phyloP scores from a whole-genome alignment of 1,140 invertebrate genomes.

The Sarcophaga peregrina region DNA sequence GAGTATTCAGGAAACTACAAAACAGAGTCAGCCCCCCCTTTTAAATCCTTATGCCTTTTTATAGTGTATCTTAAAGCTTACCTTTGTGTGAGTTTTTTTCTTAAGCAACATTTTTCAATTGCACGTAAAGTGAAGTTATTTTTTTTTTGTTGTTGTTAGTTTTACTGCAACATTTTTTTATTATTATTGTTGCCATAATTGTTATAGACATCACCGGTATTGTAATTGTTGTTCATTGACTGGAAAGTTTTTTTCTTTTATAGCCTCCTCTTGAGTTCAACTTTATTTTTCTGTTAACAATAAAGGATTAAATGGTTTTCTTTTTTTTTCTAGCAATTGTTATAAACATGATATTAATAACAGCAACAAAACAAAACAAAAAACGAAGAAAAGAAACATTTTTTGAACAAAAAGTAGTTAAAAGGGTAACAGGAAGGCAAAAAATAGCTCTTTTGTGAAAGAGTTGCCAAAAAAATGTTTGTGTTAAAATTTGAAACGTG shows the following conservation, averaged over 20 bases:
- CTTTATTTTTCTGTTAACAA: conserved; percentile 17
- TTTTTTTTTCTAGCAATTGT: conserved; percentile 9
- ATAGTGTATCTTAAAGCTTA: no score
- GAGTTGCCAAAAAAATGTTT: conserved; percentile 17
- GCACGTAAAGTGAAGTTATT: no score
- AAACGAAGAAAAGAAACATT: not conserved
- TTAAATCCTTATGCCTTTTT: no score
- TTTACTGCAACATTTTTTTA: not conserved
- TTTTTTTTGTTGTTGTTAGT: no score
- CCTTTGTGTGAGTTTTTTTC: no score
- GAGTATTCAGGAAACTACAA: no score
- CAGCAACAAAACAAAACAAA: not conserved
- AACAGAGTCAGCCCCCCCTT: no score
- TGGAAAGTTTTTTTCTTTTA: conserved; percentile 29
- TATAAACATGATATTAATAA: conserved; percentile 39
- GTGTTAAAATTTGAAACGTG: conserved; percentile 34
- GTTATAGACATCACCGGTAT: conserved; percentile 38
- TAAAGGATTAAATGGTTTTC: conserved; percentile 35
- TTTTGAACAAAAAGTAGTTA: not conserved
- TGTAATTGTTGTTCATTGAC: conserved; percentile 43
- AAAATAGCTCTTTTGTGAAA: not conserved
- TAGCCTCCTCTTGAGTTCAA: not conserved
- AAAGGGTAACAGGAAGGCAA: not conserved
- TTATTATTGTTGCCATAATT: conserved; percentile 32
- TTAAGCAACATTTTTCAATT: no score